phyloP scores from a whole-genome alignment of 2,888 invertebrate species.

The Agapetus fuscipes region DNA sequence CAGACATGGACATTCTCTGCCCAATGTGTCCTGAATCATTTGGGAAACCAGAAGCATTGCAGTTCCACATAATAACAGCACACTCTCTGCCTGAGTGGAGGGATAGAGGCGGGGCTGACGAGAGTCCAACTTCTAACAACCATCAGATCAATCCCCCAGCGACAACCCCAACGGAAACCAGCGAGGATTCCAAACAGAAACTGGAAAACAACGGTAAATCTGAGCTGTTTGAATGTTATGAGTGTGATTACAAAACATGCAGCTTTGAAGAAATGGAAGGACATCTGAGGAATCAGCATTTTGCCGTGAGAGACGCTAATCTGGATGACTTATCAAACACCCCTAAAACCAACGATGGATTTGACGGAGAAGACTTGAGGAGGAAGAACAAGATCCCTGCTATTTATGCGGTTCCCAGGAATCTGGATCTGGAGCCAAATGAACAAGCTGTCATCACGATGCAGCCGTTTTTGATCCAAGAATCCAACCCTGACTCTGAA shows the following conservation, averaged over 20 bases:
- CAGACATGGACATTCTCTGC: conserved; percentile 37
- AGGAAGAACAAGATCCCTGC: conserved; percentile 37
- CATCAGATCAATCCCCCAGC: conserved; percentile 23
- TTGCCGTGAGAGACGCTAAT: conserved; percentile 37
- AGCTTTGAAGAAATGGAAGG: conserved; percentile 41
- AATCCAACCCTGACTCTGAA: conserved; percentile 42
- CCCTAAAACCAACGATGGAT: not conserved
- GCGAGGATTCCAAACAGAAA: conserved; percentile 31
- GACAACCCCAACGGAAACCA: conserved; percentile 26
- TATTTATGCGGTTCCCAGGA: conserved; percentile 55
- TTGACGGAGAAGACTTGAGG: conserved; percentile 14
- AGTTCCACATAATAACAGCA: conserved; percentile 49
- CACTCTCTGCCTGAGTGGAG: conserved; percentile 36
- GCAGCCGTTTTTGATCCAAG: conserved; percentile 86
- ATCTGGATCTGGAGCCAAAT: conserved; percentile 25
- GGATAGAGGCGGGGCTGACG: conserved; percentile 14
- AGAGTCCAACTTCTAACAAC: conserved; percentile 16
- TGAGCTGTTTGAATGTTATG: conserved; percentile 40
- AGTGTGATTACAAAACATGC: conserved; percentile 41
- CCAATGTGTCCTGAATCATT: conserved; percentile 51
- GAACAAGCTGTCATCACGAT: conserved; percentile 57
- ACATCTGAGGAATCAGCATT: conserved; percentile 41
- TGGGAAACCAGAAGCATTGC: conserved; percentile 46
- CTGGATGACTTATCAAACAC: conserved; percentile 9
- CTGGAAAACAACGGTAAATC: conserved; percentile 24